Evolutionary conservation across 2,113 vertebrate genomes (phyloP).

Genomic region (Pseudopipra pipra): DNA sequence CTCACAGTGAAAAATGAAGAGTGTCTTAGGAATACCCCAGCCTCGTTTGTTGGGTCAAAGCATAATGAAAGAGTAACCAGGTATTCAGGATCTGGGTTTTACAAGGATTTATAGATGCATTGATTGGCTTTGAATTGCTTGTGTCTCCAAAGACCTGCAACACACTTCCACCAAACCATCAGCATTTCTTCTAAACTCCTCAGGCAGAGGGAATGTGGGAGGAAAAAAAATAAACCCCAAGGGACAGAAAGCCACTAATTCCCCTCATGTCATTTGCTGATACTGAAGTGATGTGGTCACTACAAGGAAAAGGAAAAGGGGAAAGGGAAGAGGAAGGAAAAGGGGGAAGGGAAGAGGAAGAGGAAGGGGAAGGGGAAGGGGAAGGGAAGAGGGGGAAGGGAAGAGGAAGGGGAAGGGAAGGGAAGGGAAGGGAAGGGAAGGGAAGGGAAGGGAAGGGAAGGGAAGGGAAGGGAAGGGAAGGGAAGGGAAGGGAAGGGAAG

Average conservation of each 20-base stretch:
- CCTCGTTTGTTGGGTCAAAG: background rate
- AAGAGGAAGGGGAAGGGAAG: too few species aligned
- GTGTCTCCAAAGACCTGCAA: constrained; percentile 30
- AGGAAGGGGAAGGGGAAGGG: too few species aligned
- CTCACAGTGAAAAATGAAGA: constrained; percentile 14
- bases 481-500: background rate
- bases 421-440: too few species aligned
- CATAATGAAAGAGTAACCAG: constrained; percentile 27
- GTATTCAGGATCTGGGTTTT: constrained; percentile 20
- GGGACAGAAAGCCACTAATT: background rate
- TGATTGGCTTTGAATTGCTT: constrained; percentile 29
- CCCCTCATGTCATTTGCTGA: background rate
- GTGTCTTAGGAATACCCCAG: background rate
- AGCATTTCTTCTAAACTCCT: background rate
- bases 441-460: background rate
- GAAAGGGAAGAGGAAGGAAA: too few species aligned
- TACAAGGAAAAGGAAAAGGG: background rate
- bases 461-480: too few species aligned
- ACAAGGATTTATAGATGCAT: constrained; percentile 40
- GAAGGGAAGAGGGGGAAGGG: too few species aligned
- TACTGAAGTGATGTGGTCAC: background rate
- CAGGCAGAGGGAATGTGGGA: background rate
- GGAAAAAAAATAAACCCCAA: background rate
- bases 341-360: too few species aligned
- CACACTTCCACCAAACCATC: background rate